phyloP scores from a whole-genome alignment of 2,888 invertebrate species.

The Acanthosepion pharaonis region DNA sequence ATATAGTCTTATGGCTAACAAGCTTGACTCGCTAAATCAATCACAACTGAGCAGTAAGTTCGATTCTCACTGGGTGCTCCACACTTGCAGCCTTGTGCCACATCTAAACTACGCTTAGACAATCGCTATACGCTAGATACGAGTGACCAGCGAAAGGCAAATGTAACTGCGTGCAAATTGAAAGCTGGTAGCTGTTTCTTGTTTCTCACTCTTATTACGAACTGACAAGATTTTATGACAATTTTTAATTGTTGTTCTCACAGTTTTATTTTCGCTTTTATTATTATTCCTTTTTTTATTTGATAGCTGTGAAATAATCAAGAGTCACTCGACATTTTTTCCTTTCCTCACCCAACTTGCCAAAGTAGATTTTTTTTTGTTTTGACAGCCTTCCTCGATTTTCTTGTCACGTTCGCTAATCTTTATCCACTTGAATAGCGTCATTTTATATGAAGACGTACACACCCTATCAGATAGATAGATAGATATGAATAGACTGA shows the following conservation, averaged over 20 bases:
- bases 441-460: not conserved
- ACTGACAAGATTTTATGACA: not conserved
- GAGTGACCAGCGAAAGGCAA: not conserved
- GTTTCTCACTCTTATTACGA: not conserved
- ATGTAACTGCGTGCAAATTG: not conserved
- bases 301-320: slow-evolving; percentile 21
- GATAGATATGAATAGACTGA: not conserved
- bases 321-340: slow-evolving; percentile 4
- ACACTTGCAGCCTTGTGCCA: no score
- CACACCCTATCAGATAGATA: not conserved
- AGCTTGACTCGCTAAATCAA: no score
- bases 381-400: not conserved
- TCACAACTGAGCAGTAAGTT: no score
- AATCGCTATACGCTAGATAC: no score
- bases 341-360: not conserved
- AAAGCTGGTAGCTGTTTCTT: not conserved
- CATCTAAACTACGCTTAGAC: no score
- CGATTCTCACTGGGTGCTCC: no score
- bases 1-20: no score
- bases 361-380: not conserved
- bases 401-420: not conserved
- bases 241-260: not conserved
- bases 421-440: not conserved
- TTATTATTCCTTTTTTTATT: not conserved
- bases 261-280: not conserved